These are phyloP conservation scores for Cerastis rubricosa DNA, from an alignment of 2,888 invertebrate species.

Conservation along the genomic window DNA sequence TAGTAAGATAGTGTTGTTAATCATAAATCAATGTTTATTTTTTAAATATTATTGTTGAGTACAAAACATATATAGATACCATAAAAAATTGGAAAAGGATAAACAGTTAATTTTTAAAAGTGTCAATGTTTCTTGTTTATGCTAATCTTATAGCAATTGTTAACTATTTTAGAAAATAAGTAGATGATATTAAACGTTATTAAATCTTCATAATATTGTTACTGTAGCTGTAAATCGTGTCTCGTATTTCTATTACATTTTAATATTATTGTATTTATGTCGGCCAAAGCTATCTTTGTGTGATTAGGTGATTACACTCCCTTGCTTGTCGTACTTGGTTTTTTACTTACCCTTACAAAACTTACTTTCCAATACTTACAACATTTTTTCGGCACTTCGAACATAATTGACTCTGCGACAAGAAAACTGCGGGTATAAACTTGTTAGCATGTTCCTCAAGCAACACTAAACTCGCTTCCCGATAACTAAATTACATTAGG, in stretches of 20 bases:
- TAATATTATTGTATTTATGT: constrained; percentile 28
- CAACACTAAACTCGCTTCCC: neutral
- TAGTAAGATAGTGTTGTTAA: neutral
- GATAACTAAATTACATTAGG: neutral
- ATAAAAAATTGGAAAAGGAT: neutral
- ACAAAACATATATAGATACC: neutral
- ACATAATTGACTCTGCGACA: neutral
- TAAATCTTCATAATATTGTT: neutral
- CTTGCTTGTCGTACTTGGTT: constrained; percentile 18
- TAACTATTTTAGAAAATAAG: constrained; percentile 17
- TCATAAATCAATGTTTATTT: neutral
- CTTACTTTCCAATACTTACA: neutral
- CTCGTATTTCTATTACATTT: constrained; percentile 4
- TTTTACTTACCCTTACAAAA: neutral
- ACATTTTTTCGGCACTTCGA: neutral
- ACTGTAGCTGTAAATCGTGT: constrained; percentile 4
- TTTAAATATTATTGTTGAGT: constrained; percentile 1
- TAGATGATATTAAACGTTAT: constrained; percentile 5
- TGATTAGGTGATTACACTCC: constrained; percentile 37
- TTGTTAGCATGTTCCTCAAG: neutral
- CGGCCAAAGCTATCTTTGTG: constrained; percentile 30
- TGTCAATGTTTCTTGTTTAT: neutral
- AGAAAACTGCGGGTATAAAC: neutral
- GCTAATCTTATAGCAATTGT: neutral
- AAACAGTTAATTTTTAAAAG: neutral